Conservation (phyloP, 2,113 vertebrate species). For the Mixornis gularis region DNA sequence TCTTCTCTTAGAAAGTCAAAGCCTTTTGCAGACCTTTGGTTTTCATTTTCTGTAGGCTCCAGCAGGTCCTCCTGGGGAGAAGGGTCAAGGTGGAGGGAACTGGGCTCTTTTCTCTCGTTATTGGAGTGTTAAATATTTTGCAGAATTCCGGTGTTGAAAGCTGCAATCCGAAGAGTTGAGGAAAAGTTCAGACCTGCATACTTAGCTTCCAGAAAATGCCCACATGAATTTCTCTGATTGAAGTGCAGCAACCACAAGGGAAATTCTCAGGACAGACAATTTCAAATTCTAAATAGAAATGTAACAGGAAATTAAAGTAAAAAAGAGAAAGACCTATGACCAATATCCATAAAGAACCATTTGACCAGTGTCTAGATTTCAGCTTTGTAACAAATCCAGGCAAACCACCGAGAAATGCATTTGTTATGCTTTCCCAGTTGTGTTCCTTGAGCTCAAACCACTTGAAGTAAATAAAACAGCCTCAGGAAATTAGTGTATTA, state of each 20-base stretch:
- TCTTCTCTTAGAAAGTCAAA: not conserved
- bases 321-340: slow-evolving; percentile 11
- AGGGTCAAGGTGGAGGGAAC: not conserved
- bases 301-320: slow-evolving; percentile 51
- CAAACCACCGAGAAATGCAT: slow-evolving; percentile 41
- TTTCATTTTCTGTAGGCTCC: not conserved
- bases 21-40: not conserved
- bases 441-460: not conserved
- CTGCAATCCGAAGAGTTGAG: not conserved
- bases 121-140: not conserved
- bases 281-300: slow-evolving; percentile 36
- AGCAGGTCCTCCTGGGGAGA: not conserved
- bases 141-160: not conserved
- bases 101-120: not conserved
- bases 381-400: slow-evolving; percentile 1
- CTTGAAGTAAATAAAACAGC: slow-evolving; percentile 20
- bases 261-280: slow-evolving; percentile 37
- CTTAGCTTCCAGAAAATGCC: slow-evolving; percentile 22
- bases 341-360: slow-evolving; percentile 22
- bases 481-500: not conserved
- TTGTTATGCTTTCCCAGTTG: slow-evolving; percentile 13
- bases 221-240: slow-evolving; percentile 22
- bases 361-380: slow-evolving; percentile 34
- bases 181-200: not conserved
- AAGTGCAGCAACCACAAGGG: not conserved